A percentile compares a stretch with the other conserved stretches of the same genome.
phyloP scores from a whole-genome alignment of 2,113 vertebrate species.

The Chlorodrepanis virens region DNA sequence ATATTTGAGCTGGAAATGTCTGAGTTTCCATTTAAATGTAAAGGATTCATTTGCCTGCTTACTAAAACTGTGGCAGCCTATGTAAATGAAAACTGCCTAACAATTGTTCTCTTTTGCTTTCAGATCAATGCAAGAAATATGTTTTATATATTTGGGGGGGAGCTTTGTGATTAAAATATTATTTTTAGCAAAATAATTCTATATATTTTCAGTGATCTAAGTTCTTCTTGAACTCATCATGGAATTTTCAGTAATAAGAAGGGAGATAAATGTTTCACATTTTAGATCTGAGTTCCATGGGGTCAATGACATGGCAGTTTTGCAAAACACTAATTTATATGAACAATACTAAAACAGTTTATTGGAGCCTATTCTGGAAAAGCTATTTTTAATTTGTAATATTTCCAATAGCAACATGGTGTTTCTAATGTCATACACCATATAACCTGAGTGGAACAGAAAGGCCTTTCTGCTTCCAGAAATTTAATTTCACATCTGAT shows the following conservation, averaged over 20 bases:
- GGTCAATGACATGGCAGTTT: not conserved
- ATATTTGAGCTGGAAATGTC: not conserved
- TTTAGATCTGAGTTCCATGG: not conserved
- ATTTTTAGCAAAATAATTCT: not conserved
- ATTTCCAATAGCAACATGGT: not conserved
- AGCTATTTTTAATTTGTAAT: not conserved
- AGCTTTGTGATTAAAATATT: not conserved
- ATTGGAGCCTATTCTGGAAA: not conserved
- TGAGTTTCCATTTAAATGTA: not conserved
- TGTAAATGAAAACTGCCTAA: not conserved
- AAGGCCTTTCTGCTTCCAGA: not conserved
- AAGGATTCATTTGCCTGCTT: not conserved
- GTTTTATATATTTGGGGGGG: not conserved
- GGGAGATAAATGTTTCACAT: not conserved
- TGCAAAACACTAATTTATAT: not conserved
- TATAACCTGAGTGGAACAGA: not conserved
- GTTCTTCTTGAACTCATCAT: not conserved
- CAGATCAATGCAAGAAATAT: not conserved
- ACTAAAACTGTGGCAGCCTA: not conserved
- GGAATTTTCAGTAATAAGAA: not conserved
- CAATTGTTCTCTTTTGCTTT: not conserved
- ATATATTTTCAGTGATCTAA: not conserved
- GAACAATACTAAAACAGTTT: not conserved
- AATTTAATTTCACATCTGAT: not conserved
- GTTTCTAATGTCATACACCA: not conserved